Evolutionary conservation across 2,797 vertebrate genomes (phyloP).

Genomic region (Macropodus opercularis): DNA sequence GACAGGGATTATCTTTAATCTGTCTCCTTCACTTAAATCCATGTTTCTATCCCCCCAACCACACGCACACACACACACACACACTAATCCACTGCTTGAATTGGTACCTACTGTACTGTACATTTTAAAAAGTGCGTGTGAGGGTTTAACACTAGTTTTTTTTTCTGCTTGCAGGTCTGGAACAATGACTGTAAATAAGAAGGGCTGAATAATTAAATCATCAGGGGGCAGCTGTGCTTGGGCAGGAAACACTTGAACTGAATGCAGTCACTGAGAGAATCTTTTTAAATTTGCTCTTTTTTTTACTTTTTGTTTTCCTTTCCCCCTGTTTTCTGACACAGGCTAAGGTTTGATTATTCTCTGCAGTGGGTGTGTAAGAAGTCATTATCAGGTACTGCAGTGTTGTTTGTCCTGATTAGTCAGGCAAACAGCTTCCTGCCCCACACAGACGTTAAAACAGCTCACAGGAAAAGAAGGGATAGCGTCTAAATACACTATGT

Average conservation of each 20-base stretch:
- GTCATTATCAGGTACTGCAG: constrained; percentile 42
- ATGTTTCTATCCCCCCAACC: too few species aligned
- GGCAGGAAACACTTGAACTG: constrained; percentile 13
- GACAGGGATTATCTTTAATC: too few species aligned
- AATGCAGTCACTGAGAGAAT: constrained; percentile 32
- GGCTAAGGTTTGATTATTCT: constrained; percentile 44
- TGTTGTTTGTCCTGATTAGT: constrained; percentile 35
- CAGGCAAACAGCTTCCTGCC: constrained; percentile 42
- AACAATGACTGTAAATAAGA: too few species aligned
- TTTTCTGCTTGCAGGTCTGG: constrained; percentile 5
- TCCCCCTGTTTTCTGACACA: constrained; percentile 4
- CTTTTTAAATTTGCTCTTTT: constrained; percentile 15
- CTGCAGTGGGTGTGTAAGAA: constrained; percentile 45
- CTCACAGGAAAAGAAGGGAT: constrained; percentile 12
- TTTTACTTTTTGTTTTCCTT: not conserved
- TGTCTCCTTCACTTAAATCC: too few species aligned
- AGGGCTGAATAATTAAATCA: too few species aligned
- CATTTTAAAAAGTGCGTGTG: constrained; percentile 22
- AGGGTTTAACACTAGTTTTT: constrained; percentile 20
- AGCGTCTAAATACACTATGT: constrained; percentile 1
- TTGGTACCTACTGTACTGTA: constrained; percentile 35
- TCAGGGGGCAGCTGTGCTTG: constrained; percentile 5
- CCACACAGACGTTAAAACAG: constrained; percentile 14
- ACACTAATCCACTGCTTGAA: constrained; percentile 37
- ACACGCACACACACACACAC: constrained; percentile 13